Conservation (phyloP, 2,888 invertebrate genomes). For the Drosophila putrida region DNA sequence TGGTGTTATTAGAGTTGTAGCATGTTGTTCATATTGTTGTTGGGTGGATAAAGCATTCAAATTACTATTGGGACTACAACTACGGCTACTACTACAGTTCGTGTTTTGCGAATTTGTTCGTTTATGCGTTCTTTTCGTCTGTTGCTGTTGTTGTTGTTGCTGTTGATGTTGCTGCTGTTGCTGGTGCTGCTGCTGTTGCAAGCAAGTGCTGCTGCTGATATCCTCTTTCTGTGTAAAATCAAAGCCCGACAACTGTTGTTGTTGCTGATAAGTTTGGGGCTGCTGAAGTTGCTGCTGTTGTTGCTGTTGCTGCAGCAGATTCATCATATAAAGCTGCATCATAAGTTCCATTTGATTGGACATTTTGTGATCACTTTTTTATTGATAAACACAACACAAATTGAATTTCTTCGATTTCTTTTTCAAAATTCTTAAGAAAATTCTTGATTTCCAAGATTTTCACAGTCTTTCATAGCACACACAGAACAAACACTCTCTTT, state of each 20-base stretch:
- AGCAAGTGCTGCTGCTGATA: slow-evolving; percentile 70
- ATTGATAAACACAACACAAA: slow-evolving; percentile 37
- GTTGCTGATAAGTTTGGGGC: slow-evolving; percentile 11
- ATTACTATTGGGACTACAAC: slow-evolving; percentile 85
- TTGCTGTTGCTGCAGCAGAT: slow-evolving; percentile 83
- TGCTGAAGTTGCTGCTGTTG: slow-evolving; percentile 62
- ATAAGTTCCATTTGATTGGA: slow-evolving; percentile 84
- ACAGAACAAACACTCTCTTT: slow-evolving; percentile 14
- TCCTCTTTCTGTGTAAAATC: slow-evolving; percentile 70
- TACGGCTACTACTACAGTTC: slow-evolving; percentile 85
- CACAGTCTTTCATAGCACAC: slow-evolving; percentile 35
- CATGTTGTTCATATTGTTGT: slow-evolving; percentile 50
- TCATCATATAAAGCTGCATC: slow-evolving; percentile 85
- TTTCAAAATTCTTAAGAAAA: slow-evolving; percentile 31
- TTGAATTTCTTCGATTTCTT: slow-evolving; percentile 19
- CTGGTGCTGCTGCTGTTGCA: slow-evolving; percentile 31
- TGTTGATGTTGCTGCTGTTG: slow-evolving; percentile 37
- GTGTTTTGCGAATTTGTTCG: slow-evolving; percentile 82
- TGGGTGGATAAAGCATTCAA: slow-evolving; percentile 68
- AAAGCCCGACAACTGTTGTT: slow-evolving; percentile 46
- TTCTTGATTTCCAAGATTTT: slow-evolving; percentile 45
- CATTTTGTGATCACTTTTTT: slow-evolving; percentile 67
- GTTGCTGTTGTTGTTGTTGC: slow-evolving; percentile 50
- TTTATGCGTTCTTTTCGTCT: slow-evolving; percentile 76
- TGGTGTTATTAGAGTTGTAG: slow-evolving; percentile 57